A percentile compares a stretch with the other conserved stretches of the same genome.
Conservation (phyloP, 23 tunicate species). For the Ascidia mentula region DNA sequence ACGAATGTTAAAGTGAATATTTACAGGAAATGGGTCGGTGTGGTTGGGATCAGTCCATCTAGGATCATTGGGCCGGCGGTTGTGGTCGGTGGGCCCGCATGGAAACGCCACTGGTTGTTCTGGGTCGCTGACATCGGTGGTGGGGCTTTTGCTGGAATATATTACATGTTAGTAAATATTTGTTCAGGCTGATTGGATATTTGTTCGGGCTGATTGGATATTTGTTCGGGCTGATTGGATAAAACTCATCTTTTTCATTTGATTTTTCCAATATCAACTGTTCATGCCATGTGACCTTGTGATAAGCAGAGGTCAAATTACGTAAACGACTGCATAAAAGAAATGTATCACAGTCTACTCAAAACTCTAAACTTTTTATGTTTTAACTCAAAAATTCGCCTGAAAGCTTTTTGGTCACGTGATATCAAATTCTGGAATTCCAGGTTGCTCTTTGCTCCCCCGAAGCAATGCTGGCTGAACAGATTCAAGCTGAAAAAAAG, state of each 20-base stretch:
- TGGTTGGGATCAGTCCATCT: slow-evolving; percentile 62
- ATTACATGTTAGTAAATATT: slow-evolving; percentile 58
- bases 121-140: slow-evolving; percentile 74
- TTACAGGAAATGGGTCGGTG: slow-evolving; percentile 69
- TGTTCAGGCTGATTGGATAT: neutral
- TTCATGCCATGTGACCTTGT: too few relatives aligned
- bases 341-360: neutral
- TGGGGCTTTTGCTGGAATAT: slow-evolving; percentile 41
- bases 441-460: neutral
- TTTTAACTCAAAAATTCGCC: too few relatives aligned
- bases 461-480: neutral
- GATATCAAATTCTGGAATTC: too few relatives aligned
- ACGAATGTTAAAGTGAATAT: neutral
- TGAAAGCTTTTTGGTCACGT: too few relatives aligned
- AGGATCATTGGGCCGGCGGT: slow-evolving; percentile 85
- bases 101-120: slow-evolving; percentile 79
- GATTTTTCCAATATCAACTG: too few relatives aligned
- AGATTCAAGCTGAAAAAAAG: neutral
- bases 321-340: too few relatives aligned
- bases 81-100: slow-evolving; percentile 60
- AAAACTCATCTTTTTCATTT: too few relatives aligned
- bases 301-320: too few relatives aligned
- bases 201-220: neutral
- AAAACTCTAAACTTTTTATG: neutral
- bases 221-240: neutral